Evolutionary conservation across 2,888 invertebrate genomes (phyloP), one percentile per base, ranked within the genome.

Genomic region (Parelbella ahira): DNA sequence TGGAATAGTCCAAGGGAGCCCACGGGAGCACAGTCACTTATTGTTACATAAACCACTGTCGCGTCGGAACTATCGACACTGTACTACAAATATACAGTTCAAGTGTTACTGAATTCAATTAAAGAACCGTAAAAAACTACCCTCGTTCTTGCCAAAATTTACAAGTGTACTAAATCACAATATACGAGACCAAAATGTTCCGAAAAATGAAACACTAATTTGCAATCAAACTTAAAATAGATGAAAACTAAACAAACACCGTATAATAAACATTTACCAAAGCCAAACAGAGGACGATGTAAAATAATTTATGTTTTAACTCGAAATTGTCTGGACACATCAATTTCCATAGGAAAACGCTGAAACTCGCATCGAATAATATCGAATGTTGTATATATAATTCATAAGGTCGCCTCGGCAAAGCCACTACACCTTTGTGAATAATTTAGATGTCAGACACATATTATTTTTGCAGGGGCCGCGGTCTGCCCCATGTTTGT

Each of bases 371-470:
- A 64, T 66, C 60, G 58, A 68, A 72, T 77, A 70, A 76, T 76
- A 80, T 79, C 74, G 71, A 74, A 77, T 76, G 72, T 63, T 73
- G 71, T 67, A 80, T 84, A 74, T 79, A 70, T 82, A 75, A 84
- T 84, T 81, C 77, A 84, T 75, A 68, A 63, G 64, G 63, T 64
- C 53, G 63, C 62, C 61, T 58, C 66, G 63, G 60, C 59, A 51
- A 68, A 71, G 66, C 71, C 66, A 70, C 69, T 73, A 75, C 68
- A 78, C 74, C 75, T 82, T 74, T 73, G 72, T 83, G 79, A 86
- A 86, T 84, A 79, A 82, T 84, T 82, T 79, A 83, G 64, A 56
- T 50, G 59, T 56, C 58, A 73, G 71, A 70, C 68, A 70, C 70
- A 66, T 79, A 79, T 79, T 81, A 82, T 82, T 80, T 83, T 83